phyloP scores from a whole-genome alignment of 2,888 invertebrate genomes.

The Drosophila prolongata region DNA sequence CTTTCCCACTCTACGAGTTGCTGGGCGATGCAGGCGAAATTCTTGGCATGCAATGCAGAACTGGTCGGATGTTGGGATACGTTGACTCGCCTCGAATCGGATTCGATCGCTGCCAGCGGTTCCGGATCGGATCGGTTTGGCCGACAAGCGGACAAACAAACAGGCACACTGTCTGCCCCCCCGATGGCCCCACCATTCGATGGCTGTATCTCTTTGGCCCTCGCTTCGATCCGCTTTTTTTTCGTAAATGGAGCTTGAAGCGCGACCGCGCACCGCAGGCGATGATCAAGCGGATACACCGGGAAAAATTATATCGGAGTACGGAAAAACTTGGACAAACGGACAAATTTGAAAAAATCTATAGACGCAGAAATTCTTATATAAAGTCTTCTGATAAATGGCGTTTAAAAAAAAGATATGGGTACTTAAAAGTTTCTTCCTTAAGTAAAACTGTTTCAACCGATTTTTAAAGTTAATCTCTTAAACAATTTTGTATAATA shows the following conservation, averaged over 20 bases:
- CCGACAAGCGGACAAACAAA: conserved; percentile 23
- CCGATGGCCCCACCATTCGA: conserved; percentile 1
- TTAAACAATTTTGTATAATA: too few species aligned
- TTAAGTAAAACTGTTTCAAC: too few species aligned
- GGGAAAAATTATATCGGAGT: conserved; percentile 1
- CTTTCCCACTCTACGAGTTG: conserved; percentile 29
- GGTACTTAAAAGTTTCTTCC: too few species aligned
- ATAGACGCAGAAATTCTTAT: too few species aligned
- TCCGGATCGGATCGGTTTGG: conserved; percentile 32
- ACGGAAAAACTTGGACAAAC: too few species aligned
- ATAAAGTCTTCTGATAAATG: too few species aligned
- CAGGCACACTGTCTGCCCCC: conserved; percentile 43
- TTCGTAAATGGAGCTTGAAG: conserved; percentile 73
- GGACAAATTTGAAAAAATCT: too few species aligned
- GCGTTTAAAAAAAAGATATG: too few species aligned
- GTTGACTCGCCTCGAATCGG: conserved; percentile 39
- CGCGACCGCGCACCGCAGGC: conserved; percentile 68
- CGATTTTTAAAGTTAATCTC: too few species aligned
- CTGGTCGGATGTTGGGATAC: conserved; percentile 63
- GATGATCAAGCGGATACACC: conserved; percentile 41
- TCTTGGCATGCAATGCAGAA: conserved; percentile 65
- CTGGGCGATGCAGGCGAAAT: conserved; percentile 48
- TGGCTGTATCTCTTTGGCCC: conserved; percentile 35
- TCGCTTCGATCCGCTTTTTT: conserved; percentile 50
- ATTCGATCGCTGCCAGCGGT: conserved; percentile 48